phyloP scores from a whole-genome alignment of 1,140 invertebrate genomes.

The Triops cancriformis region DNA sequence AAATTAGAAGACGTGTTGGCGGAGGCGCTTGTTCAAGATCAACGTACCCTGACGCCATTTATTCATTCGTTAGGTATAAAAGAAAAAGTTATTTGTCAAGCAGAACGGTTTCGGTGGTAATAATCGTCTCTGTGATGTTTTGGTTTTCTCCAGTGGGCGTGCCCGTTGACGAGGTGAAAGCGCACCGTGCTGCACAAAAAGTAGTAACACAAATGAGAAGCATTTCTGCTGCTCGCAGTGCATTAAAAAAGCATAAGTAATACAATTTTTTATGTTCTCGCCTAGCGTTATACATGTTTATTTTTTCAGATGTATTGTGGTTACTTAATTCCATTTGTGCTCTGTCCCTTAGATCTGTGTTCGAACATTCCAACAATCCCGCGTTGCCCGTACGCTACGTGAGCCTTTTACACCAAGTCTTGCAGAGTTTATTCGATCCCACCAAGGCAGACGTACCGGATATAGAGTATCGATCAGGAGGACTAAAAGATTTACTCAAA shows the following conservation, averaged over 20 bases:
- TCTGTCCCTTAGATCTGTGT: slow-evolving; percentile 32
- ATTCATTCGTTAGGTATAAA: slow-evolving; percentile 23
- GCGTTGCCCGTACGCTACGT: slow-evolving; percentile 35
- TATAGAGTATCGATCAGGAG: slow-evolving; percentile 39
- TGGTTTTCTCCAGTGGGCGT: slow-evolving; percentile 22
- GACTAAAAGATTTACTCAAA: slow-evolving; percentile 41
- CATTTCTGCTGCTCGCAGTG: slow-evolving; percentile 12
- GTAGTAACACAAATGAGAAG: slow-evolving; percentile 21
- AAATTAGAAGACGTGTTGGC: slow-evolving; percentile 43
- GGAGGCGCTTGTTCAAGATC: slow-evolving; percentile 51
- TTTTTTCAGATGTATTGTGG: no score
- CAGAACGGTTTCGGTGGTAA: not conserved
- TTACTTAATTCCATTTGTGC: not conserved
- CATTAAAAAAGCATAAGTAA: slow-evolving; percentile 27
- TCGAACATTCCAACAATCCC: slow-evolving; percentile 33
- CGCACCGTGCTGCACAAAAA: slow-evolving; percentile 24
- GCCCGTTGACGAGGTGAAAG: slow-evolving; percentile 28
- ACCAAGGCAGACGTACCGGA: slow-evolving; percentile 37
- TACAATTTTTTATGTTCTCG: not conserved
- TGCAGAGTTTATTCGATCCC: slow-evolving; percentile 39
- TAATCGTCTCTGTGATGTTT: not conserved
- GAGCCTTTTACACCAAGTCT: slow-evolving; percentile 37
- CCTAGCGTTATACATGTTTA: no score
- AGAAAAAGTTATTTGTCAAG: not conserved
- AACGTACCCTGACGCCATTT: slow-evolving; percentile 13